Base-by-base conservation (phyloP, 2,113 vertebrate species). In the Arvicanthis niloticus region DNA sequence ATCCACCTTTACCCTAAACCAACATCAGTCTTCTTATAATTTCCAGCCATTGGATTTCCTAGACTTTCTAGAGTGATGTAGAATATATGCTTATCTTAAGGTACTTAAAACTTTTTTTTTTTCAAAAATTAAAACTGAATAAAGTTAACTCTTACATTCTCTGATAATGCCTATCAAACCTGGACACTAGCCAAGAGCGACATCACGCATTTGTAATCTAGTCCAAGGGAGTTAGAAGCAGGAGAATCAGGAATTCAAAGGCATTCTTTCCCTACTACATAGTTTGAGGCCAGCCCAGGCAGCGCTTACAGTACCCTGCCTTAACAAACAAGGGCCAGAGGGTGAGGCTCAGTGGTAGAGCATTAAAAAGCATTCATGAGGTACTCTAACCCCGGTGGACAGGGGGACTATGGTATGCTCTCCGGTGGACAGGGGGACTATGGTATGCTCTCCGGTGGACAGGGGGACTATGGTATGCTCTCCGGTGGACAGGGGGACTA, bases 41-140 rank as follows among this genome's bases (percentile, higher is more conserved):
- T 95, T 97, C 87, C 75, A 72, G 34, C 34, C 51, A 72, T 13
- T 80, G 34, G 42, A 78, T n/a, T 93, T 90, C 26, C 29, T 96
- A 85, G 53, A 40, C 53, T 82, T 31, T 97, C 75, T 87, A 37
- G 29, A 73, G 12, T 48, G 31, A 75, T 26, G 67, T 3, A 89
- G 53, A 96, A 84, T 42, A 87, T 8, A 31, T 11, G 78, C 13
- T 37, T 89, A 89, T 88, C 92, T 98, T 93, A 94, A 91, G 9
- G 22, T 37, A 82, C 31, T 51, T 51, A 58, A 82, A 70, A 82
- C 21, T 70, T 89, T 56, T 65, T 56, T 65, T 96, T 95, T 62
- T 65, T 81, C 45, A 56, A 3, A 89, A 89, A 82, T 70, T 90
- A 75, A 91, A 91, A 45, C 45, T 68, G 45, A 48, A 85, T 31